Conservation (phyloP, 2,888 invertebrate genomes). For the Acronicta psi region DNA sequence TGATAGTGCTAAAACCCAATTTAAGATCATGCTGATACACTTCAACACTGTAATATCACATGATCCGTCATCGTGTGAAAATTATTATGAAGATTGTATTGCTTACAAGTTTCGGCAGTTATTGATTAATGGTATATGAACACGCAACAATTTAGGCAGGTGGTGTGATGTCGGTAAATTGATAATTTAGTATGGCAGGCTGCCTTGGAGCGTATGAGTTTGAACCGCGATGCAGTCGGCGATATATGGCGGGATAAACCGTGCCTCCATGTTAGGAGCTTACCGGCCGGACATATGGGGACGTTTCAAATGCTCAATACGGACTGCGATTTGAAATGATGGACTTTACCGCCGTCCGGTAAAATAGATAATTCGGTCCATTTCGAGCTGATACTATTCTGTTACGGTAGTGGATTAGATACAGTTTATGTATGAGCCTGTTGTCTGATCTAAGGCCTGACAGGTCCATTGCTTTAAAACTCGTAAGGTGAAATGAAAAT, state of each 20-base stretch:
- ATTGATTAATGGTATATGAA: slow-evolving; percentile 74
- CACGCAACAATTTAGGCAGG: slow-evolving; percentile 80
- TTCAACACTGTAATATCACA: slow-evolving; percentile 26
- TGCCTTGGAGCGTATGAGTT: slow-evolving; percentile 51
- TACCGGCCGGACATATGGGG: slow-evolving; percentile 68
- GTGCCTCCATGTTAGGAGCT: slow-evolving; percentile 71
- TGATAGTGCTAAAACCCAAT: slow-evolving; percentile 13
- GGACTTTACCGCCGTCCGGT: slow-evolving; percentile 31
- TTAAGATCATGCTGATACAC: slow-evolving; percentile 15
- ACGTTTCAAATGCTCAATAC: slow-evolving; percentile 70
- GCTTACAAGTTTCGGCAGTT: slow-evolving; percentile 71
- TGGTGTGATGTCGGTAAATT: slow-evolving; percentile 68
- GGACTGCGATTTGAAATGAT: slow-evolving; percentile 64
- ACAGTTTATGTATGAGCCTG: slow-evolving; percentile 4
- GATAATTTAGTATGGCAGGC: slow-evolving; percentile 67
- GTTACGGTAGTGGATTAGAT: slow-evolving; percentile 43
- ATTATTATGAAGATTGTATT: slow-evolving; percentile 66
- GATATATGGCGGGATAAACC: slow-evolving; percentile 77
- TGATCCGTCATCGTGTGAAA: slow-evolving; percentile 53
- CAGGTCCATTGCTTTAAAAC: no score
- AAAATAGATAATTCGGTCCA: slow-evolving; percentile 39
- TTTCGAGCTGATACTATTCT: slow-evolving; percentile 32
- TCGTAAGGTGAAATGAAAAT: no score
- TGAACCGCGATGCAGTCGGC: slow-evolving; percentile 53
- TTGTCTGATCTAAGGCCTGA: no score